Conservation (phyloP, 2,888 invertebrate genomes). For the Synergus japonicus region DNA sequence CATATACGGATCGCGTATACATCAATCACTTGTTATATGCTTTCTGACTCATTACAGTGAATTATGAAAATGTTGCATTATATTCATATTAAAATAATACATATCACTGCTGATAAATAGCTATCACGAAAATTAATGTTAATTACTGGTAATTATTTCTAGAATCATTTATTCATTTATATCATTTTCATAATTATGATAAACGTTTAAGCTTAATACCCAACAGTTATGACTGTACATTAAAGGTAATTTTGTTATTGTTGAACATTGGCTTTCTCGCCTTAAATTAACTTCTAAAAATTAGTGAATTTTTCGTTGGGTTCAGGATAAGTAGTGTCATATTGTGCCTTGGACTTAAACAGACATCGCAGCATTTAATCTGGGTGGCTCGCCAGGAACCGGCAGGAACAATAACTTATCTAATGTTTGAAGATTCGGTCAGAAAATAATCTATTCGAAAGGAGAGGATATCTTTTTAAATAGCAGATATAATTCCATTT, state of each 20-base stretch:
- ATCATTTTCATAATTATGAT: background rate
- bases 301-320: background rate
- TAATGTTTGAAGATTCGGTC: background rate
- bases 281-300: background rate
- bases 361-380: slow-evolving; percentile 9
- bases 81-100: background rate
- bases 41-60: background rate
- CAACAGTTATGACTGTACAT: background rate
- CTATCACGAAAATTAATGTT: slow-evolving; percentile 3
- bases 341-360: slow-evolving; percentile 17
- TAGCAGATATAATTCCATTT: slow-evolving; percentile 29
- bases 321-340: background rate
- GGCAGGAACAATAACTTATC: background rate
- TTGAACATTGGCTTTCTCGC: background rate
- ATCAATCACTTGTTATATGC: background rate
- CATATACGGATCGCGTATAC: background rate
- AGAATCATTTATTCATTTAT: background rate
- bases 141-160: slow-evolving; percentile 4
- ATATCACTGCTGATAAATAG: background rate
- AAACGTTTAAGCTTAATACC: background rate
- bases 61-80: background rate
- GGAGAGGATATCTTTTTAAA: slow-evolving; percentile 1
- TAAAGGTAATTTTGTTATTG: background rate
- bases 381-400: slow-evolving; percentile 7
- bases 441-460: slow-evolving; percentile 18